Evolutionary conservation across 2,797 vertebrate genomes (phyloP), one percentile per base, ranked within the genome.

Genomic region (Sphenopsis melanotis): DNA sequence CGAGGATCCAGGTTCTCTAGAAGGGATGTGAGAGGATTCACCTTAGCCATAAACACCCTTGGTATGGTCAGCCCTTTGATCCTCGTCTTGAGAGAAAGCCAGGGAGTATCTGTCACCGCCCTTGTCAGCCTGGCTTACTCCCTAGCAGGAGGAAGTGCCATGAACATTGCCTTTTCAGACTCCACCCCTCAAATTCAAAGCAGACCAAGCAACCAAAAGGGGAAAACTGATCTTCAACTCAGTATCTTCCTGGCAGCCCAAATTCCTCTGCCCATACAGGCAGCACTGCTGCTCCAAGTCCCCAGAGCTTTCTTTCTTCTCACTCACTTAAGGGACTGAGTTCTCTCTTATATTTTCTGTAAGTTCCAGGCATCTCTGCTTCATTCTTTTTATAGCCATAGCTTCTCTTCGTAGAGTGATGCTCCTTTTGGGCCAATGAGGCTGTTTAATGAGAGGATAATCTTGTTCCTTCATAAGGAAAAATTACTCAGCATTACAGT

Each of bases 401-500:
- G 9, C 72, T 93, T 87, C 61, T 75, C 4, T 93, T 83, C 76
- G 49, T 65, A 59, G 17, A 32, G 30, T 39, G 10, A 71, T 89
- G 52, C 47, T 84, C 32, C 60, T 71, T 41, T 46, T 88, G 79
- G 76, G 39, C 74, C 92, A 90, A 34, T 46, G 59, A 93, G 52
- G 34, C 52, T 91, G 60, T 87, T 94, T 94, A 96, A 92, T 92
- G 75, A 94, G 77, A 47, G 85, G 66, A 90, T 95, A 96, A 93
- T 95, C 90, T 88, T 87, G 36, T 88, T 91, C 36, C 79, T 95
- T 95, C 93, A 81, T 72, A 90, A 90, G 68, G 65, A 97, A 92
- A 95, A 95, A 97, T 94, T 94, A 91, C 50, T 96, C 87, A 94
- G 71, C 80, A 60, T 89, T 95, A 78, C 34, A 75, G 77, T 95